Evolutionary conservation across 30 jellyfish, hydroid and myxozoan species (phyloP).

Genomic region (Haliclystus octoradiatus): DNA sequence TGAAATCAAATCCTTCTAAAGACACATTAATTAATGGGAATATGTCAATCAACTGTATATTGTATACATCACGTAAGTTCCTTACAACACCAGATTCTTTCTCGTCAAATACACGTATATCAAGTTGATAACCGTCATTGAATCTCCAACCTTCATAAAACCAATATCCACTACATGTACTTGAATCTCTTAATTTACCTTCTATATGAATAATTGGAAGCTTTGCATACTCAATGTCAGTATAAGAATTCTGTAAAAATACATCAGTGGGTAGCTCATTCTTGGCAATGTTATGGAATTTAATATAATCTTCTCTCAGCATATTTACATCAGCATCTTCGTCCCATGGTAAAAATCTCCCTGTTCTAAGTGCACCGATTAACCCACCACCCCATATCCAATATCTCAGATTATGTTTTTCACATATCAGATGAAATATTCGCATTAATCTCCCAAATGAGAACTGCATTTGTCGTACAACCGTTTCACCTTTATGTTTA

Average conservation of each 20-base stretch:
- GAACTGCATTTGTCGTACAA: conserved; percentile 71
- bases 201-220: neutral
- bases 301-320: conserved; percentile 49
- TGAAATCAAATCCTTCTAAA: conserved; percentile 55
- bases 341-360: conserved; percentile 77
- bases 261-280: conserved; percentile 65
- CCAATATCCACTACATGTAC: conserved; percentile 66
- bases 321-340: conserved; percentile 64
- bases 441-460: conserved; percentile 39
- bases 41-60: no score
- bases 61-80: no score
- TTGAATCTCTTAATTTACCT: conserved; percentile 55
- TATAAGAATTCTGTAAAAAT: conserved; percentile 49
- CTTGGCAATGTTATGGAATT: conserved; percentile 32
- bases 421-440: conserved; percentile 46
- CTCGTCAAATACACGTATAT: conserved; percentile 45
- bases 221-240: conserved; percentile 36
- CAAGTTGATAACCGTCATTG: conserved; percentile 84
- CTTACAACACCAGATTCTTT: conserved; percentile 7
- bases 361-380: conserved; percentile 63
- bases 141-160: conserved; percentile 45
- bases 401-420: conserved; percentile 47
- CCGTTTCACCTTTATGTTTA: conserved; percentile 62
- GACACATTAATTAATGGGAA: no score
- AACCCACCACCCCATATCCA: conserved; percentile 82